Evolutionary conservation across 2,888 invertebrate genomes (phyloP).

Genomic region (Drosophila formosana): DNA sequence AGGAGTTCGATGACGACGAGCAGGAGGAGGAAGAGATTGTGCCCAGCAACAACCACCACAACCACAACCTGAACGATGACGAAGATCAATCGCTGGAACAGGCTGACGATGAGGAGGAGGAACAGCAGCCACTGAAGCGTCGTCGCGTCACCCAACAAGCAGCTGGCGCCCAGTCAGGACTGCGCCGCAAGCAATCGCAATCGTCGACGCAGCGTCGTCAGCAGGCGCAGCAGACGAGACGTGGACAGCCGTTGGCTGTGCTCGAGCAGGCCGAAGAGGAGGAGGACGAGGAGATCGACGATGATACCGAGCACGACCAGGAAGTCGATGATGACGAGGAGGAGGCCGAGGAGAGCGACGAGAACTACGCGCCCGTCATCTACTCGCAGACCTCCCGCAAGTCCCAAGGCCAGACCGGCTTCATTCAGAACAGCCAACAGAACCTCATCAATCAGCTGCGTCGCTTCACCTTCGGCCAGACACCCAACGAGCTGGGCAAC

Average conservation of each 20-base stretch:
- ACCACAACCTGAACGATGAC: slow-evolving; percentile 17
- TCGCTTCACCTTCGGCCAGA: slow-evolving; percentile 73
- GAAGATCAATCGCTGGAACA: slow-evolving; percentile 50
- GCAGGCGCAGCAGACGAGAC: slow-evolving; percentile 30
- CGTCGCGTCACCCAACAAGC: slow-evolving; percentile 23
- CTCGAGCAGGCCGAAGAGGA: slow-evolving; percentile 53
- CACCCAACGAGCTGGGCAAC: slow-evolving; percentile 60
- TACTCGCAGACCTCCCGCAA: slow-evolving; percentile 44
- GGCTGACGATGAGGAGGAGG: slow-evolving; percentile 51
- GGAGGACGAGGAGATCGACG: slow-evolving; percentile 48
- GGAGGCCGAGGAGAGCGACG: slow-evolving; percentile 28
- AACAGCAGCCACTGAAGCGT: slow-evolving; percentile 47
- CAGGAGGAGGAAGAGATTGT: slow-evolving; percentile 47
- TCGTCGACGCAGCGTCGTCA: slow-evolving; percentile 33
- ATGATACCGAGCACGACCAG: slow-evolving; percentile 43
- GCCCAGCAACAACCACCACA: slow-evolving; percentile 13
- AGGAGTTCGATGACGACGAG: slow-evolving; percentile 58
- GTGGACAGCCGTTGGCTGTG: slow-evolving; percentile 43
- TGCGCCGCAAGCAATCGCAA: slow-evolving; percentile 24
- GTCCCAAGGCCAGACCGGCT: slow-evolving; percentile 56
- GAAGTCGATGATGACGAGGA: slow-evolving; percentile 39
- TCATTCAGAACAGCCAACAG: slow-evolving; percentile 78
- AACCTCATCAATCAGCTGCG: slow-evolving; percentile 75
- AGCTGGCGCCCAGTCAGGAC: slow-evolving; percentile 6
- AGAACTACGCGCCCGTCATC: slow-evolving; percentile 39